These are phyloP conservation scores for Dolichoris vasculosae DNA, from an alignment of 1,140 invertebrate genomes.

Conservation along the genomic window DNA sequence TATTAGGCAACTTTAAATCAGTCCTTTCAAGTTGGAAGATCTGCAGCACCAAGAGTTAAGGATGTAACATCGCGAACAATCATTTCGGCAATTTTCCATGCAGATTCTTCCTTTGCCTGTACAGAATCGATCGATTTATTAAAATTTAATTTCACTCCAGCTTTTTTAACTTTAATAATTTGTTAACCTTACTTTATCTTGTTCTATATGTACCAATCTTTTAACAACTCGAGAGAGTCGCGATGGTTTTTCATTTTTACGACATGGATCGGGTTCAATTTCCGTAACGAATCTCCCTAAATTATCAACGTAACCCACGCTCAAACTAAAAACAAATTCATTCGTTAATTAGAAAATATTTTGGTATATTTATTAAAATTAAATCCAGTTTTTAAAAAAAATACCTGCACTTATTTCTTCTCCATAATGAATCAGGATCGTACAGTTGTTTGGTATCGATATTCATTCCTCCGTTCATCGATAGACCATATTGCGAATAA, in stretches of 20 bases:
- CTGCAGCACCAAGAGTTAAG: constrained; percentile 80
- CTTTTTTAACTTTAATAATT: constrained; percentile 35
- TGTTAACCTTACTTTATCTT: constrained; percentile 79
- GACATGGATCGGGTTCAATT: constrained; percentile 89
- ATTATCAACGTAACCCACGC: constrained; percentile 88
- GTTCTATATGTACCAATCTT: constrained; percentile 85
- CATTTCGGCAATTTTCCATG: constrained; percentile 95
- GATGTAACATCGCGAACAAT: constrained; percentile 93
- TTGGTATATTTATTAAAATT: no score
- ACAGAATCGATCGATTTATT: neutral
- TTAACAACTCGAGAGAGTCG: constrained; percentile 81
- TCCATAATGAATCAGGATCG: constrained; percentile 90
- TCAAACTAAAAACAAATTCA: constrained; percentile 77
- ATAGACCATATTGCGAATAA: constrained; percentile 52
- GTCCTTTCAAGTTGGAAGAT: constrained; percentile 66
- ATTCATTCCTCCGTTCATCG: constrained; percentile 79
- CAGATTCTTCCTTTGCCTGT: constrained; percentile 92
- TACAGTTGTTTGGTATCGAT: constrained; percentile 87
- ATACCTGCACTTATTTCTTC: constrained; percentile 79
- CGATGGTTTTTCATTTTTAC: constrained; percentile 77
- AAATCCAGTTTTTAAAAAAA: constrained; percentile 3
- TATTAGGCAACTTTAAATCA: constrained; percentile 40
- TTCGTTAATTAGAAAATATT: neutral
- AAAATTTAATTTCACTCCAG: constrained; percentile 3
- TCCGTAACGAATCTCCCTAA: constrained; percentile 91